Evolutionary conservation across 2,113 vertebrate species (phyloP).

Genomic region (Sclerurus mexicanus): DNA sequence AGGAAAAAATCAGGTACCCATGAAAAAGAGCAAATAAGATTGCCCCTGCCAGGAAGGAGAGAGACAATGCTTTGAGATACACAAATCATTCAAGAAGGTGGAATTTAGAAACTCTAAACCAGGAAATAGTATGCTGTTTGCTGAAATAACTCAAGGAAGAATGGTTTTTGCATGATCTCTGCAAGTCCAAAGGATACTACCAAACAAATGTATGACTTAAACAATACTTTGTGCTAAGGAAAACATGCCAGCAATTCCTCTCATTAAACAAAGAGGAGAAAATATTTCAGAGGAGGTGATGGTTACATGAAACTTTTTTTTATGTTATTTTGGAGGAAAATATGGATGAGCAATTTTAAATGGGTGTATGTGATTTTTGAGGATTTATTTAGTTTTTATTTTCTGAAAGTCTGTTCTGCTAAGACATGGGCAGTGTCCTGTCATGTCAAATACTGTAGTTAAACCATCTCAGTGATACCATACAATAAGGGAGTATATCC

Average conservation of each 20-base stretch:
- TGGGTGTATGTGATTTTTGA: background rate
- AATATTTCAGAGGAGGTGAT: background rate
- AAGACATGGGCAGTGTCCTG: background rate
- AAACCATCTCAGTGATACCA: background rate
- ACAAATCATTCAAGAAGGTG: background rate
- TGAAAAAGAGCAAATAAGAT: background rate
- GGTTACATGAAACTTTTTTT: background rate
- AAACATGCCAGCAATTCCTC: background rate
- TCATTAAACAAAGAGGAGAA: background rate
- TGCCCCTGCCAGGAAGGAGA: background rate
- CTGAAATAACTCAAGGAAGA: background rate
- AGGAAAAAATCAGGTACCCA: background rate
- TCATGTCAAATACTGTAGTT: background rate
- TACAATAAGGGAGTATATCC: background rate
- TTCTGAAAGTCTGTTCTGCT: background rate
- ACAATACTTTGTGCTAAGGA: background rate
- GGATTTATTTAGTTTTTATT: background rate
- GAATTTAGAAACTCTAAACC: background rate
- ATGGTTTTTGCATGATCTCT: background rate
- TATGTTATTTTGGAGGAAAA: background rate
- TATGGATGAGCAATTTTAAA: background rate
- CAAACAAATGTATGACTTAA: background rate
- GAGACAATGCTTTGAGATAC: background rate
- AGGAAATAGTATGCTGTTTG: background rate
- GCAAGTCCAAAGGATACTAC: background rate